Conservation (phyloP, 1,140 invertebrate species). For the Fragariocoptes setiger region DNA sequence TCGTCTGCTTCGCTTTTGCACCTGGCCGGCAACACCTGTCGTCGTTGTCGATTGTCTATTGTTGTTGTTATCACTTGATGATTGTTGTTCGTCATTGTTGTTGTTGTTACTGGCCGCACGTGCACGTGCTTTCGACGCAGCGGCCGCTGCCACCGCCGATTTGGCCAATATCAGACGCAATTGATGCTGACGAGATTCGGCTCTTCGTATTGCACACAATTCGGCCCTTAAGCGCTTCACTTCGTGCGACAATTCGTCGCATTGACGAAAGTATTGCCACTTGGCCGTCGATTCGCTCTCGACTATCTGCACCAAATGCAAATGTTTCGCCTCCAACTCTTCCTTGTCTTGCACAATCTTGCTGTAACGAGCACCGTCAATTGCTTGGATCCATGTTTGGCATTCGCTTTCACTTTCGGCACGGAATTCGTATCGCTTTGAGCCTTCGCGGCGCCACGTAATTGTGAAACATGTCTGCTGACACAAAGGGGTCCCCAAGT, state of each 20-base stretch:
- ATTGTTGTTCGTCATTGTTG: too few species aligned
- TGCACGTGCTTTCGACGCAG: too few species aligned
- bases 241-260: conserved; percentile 52
- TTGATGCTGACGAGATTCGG: neutral
- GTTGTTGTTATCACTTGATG: too few species aligned
- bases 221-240: conserved; percentile 61
- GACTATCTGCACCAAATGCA: conserved; percentile 62
- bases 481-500: conserved; percentile 20
- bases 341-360: conserved; percentile 62
- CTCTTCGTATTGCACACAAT: conserved; percentile 21
- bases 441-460: conserved; percentile 49
- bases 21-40: too few species aligned
- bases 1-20: too few species aligned
- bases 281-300: conserved; percentile 70
- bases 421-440: conserved; percentile 52
- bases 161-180: neutral
- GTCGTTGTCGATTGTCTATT: too few species aligned
- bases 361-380: conserved; percentile 62
- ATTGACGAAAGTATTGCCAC: conserved; percentile 71
- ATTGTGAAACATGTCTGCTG: conserved; percentile 55
- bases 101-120: too few species aligned
- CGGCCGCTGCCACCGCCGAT: too few species aligned
- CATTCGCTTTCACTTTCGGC: conserved; percentile 51
- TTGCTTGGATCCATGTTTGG: conserved; percentile 59
- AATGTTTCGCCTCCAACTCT: conserved; percentile 66